phyloP scores from a whole-genome alignment of 2,888 invertebrate genomes.

The Caenorhabditis imperialis region DNA sequence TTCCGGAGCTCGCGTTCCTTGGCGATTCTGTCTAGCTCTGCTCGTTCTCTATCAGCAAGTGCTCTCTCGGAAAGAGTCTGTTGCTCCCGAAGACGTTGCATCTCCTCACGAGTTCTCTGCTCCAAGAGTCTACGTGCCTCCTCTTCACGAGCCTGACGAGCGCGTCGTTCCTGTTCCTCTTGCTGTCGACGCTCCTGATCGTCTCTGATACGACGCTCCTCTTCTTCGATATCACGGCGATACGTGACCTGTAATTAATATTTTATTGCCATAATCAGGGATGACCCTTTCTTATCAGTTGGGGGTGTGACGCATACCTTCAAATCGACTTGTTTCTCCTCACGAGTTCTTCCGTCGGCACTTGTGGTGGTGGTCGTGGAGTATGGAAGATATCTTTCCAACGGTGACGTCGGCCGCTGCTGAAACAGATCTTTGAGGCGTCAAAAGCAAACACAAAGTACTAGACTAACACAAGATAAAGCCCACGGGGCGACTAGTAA shows the following conservation, averaged over 20 bases:
- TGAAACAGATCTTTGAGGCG: constrained; percentile 50
- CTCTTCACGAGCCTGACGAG: constrained; percentile 71
- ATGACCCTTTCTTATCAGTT: too few species aligned
- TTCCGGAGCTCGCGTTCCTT: constrained; percentile 55
- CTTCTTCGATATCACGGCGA: constrained; percentile 73
- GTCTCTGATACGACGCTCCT: constrained; percentile 74
- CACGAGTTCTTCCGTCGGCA: constrained; percentile 62
- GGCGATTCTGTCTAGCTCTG: constrained; percentile 69
- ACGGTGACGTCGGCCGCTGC: constrained; percentile 58
- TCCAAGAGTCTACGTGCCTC: constrained; percentile 71
- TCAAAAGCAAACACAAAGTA: constrained; percentile 20
- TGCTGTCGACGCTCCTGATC: constrained; percentile 64
- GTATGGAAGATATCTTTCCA: constrained; percentile 64
- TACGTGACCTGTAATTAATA: constrained; percentile 50
- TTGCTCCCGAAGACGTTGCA: constrained; percentile 69
- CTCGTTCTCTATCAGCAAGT: constrained; percentile 68
- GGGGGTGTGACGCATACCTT: constrained; percentile 36
- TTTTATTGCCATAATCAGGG: too few species aligned
- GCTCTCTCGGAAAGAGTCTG: constrained; percentile 68
- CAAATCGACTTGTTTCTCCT: constrained; percentile 64
- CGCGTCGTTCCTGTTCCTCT: constrained; percentile 58
- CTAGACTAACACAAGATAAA: too few species aligned
- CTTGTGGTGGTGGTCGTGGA: constrained; percentile 49
- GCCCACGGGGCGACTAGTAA: not conserved
- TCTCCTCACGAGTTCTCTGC: constrained; percentile 70